Percentiles rank a stretch among this genome's conserved stretches.
Conservation (phyloP, 2,888 invertebrate species). For the Gnatocerus cornutus region DNA sequence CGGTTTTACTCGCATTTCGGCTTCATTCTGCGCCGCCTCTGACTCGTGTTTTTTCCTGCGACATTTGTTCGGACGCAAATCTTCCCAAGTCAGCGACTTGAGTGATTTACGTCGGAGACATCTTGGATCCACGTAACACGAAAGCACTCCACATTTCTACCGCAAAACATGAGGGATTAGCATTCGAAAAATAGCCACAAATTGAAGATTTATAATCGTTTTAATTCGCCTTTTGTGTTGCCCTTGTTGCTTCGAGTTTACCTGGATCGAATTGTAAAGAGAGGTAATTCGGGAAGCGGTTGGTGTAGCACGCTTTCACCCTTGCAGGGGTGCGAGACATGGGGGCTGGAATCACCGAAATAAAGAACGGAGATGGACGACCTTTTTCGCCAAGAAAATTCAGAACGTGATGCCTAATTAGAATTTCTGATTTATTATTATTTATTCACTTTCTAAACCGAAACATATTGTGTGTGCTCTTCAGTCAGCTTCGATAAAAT, state of each 20-base stretch:
- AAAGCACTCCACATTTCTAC: conserved; percentile 27
- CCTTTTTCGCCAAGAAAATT: too few relatives aligned
- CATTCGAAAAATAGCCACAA: conserved; percentile 34
- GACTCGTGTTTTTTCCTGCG: conserved; percentile 68
- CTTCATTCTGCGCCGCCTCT: conserved; percentile 46
- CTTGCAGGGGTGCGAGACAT: conserved; percentile 3
- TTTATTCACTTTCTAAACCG: too few relatives aligned
- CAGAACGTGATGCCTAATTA: too few relatives aligned
- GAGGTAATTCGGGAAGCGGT: conserved; percentile 56
- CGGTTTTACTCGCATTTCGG: conserved; percentile 40
- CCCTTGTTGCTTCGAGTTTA: conserved; percentile 50
- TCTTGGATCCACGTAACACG: conserved; percentile 54
- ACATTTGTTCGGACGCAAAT: conserved; percentile 72
- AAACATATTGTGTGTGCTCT: too few relatives aligned
- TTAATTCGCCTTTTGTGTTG: conserved; percentile 52
- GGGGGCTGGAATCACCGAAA: neutral
- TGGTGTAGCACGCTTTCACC: conserved; percentile 57
- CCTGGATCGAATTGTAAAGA: conserved; percentile 51
- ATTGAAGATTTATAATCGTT: conserved; percentile 49
- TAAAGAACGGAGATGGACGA: neutral
- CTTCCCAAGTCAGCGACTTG: conserved; percentile 70
- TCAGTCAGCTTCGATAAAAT: too few relatives aligned
- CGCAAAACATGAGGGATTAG: neutral
- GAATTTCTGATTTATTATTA: too few relatives aligned
- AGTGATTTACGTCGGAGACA: conserved; percentile 70